Evolutionary conservation across 2,797 vertebrate species (phyloP), one percentile per base, ranked within the genome.

Genomic region (Atherinosoma microstoma): DNA sequence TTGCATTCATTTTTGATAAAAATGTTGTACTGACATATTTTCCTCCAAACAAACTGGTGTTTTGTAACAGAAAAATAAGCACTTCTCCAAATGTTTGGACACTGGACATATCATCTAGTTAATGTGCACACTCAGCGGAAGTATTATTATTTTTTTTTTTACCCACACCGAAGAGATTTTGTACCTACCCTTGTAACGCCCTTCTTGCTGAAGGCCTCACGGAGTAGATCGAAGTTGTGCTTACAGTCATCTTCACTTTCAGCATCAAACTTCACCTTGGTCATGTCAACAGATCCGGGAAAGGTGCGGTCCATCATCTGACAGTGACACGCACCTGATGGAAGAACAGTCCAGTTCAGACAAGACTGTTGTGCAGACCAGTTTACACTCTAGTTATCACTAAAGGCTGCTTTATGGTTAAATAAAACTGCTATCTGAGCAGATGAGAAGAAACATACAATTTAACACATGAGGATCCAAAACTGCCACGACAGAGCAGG

Each of bases 161-260:
- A 18, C 3, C 15, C 20, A 24, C 6, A 34, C 24, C 47, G 4
- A 6, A 35, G 18, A 12, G 16, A 58, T 45, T 36, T 38, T 16
- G 3, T 15, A 2, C 62, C 24, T 64, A 96, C 95, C 90, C 73
- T 89, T 64, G 32, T 82, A 59, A 96, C 75, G 0, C 80, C 73
- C 5, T 40, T 82, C 64, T 91, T 90, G 24, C 0, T 75, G 45
- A 96, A 92, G 64, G 90, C 91, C 6, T 86, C 77, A 0, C 73
- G 79, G 32, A 95, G 87, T 29, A 96, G 86, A 75, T 27, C 76
- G 74, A 91, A 95, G 89, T 96, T 96, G 70, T 95, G 90, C 27
- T 78, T 82, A 57, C 49, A 93, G 61, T 96, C 94, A 0, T 86
- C 76, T 34, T 89, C 76, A 0, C 61, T 58, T 45, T 89, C 51